Percentiles rank a stretch among this genome's conserved stretches.
Evolutionary conservation across 2,113 vertebrate species (phyloP).

Genomic region (Myiozetetes cayanensis): DNA sequence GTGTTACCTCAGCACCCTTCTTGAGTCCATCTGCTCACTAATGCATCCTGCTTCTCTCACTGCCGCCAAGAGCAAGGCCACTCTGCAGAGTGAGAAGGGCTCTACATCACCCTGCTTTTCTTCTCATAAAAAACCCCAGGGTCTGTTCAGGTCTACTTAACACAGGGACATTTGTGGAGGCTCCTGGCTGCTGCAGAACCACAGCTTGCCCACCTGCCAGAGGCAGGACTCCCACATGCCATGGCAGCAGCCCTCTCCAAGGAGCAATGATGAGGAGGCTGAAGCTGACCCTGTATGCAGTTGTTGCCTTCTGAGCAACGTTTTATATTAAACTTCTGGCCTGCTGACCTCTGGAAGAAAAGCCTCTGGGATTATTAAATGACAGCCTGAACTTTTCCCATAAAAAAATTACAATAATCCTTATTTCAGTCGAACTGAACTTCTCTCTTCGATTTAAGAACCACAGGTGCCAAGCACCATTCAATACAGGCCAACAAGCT

Average conservation of each 20-base stretch:
- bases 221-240: neutral
- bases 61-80: neutral
- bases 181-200: neutral
- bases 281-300: neutral
- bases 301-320: neutral
- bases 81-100: neutral
- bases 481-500: neutral
- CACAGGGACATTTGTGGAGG: neutral
- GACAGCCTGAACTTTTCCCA: constrained; percentile 12
- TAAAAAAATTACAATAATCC: neutral
- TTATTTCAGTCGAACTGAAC: constrained; percentile 13
- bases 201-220: neutral
- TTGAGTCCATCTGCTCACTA: neutral
- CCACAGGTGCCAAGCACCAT: neutral
- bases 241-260: neutral
- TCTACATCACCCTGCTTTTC: neutral
- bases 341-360: constrained; percentile 19
- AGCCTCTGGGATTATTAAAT: neutral
- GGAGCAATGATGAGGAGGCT: neutral
- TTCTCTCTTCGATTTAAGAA: neutral
- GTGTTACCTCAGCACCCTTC: neutral
- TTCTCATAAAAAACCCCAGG: neutral
- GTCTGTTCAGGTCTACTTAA: neutral
- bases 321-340: constrained; percentile 14
- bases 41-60: neutral